A percentile compares a stretch with the other conserved stretches of the same genome.
Evolutionary conservation across 2,888 invertebrate species (phyloP).

Genomic region (Chrysopilus asiliformis): DNA sequence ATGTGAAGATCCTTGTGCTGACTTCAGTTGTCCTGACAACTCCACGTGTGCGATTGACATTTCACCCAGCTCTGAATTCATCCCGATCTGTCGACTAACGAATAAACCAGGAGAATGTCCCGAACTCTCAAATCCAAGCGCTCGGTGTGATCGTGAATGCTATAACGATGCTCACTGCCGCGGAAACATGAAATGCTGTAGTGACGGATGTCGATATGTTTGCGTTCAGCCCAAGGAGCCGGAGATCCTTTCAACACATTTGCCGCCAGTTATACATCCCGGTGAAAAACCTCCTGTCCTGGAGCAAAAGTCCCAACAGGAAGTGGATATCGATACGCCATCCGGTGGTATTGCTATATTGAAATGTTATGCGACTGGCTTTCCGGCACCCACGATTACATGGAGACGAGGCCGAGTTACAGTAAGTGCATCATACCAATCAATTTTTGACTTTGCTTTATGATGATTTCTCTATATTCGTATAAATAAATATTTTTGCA

Average conservation of each 20-base stretch:
- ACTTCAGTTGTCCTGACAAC: constrained; percentile 44
- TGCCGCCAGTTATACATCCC: constrained; percentile 33
- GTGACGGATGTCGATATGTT: constrained; percentile 58
- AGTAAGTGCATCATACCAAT: no score
- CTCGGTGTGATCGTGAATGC: constrained; percentile 57
- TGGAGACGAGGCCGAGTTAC: constrained; percentile 62
- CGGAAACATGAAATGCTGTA: constrained; percentile 68
- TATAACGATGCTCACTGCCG: constrained; percentile 69
- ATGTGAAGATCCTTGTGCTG: constrained; percentile 62
- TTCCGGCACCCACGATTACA: constrained; percentile 60
- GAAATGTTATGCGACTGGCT: constrained; percentile 61
- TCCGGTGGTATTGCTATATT: constrained; percentile 64
- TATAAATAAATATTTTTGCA: constrained; percentile 12
- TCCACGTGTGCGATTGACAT: constrained; percentile 51
- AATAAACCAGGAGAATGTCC: constrained; percentile 61
- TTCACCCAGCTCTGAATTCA: constrained; percentile 21
- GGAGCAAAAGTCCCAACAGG: constrained; percentile 38
- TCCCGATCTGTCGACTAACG: constrained; percentile 30
- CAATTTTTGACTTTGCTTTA: no score
- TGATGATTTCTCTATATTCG: no score
- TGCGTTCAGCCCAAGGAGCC: constrained; percentile 46
- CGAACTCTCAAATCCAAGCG: constrained; percentile 31
- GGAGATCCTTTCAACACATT: constrained; percentile 32
- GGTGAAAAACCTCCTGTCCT: constrained; percentile 28
- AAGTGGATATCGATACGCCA: constrained; percentile 48